Base-by-base conservation (phyloP, 2,797 vertebrate species). In the Orestias chungarensis region DNA sequence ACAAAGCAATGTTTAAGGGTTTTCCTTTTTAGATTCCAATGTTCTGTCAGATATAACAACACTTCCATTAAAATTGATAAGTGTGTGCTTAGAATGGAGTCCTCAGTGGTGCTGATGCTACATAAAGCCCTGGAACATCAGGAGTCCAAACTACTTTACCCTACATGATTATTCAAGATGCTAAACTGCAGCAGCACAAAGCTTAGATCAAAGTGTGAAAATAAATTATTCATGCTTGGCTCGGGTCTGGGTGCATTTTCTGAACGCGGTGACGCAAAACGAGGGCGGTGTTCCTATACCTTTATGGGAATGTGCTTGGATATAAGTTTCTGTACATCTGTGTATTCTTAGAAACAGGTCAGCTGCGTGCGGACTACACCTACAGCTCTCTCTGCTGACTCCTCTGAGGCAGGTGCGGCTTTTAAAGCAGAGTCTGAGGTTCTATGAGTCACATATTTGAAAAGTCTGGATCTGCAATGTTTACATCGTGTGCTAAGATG, bases 201-300 rank as follows among this genome's bases (percentile, higher is more conserved):
- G 64, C 78, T 80, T 38, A 49, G 64, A 75, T 84, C 79, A 79
- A 66, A 70, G 65, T 68, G 71, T 74, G 68, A 71, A 74, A 76
- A 83, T 81, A 44, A 38, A 83, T 87, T 83, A 82, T 87, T 88
- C 74, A 84, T 71, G 65, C 38, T 66, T 42, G 59, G 70, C 68
- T 73, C 40, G 54, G 73, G 77, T 66, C 72, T 65, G 46, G 57
- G 20, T 52, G 15, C 52, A 25, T 68, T 82, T 70, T 71, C 71
- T 76, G 12, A 82, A 69, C 49, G 66, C 3, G 52, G 80, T 92
- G 90, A 93, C 82, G 81, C 88, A 91, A 57, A 44, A 42, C 70
- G n/a, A 14, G 1, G 38, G 35, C 15, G 66, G 46, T 0, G 55
- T 40, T 76, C 49, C 71, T 71, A 47, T 20, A 25, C 64, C 61